phyloP scores from a whole-genome alignment of 2,888 invertebrate genomes.

The Eilema sororculum region DNA sequence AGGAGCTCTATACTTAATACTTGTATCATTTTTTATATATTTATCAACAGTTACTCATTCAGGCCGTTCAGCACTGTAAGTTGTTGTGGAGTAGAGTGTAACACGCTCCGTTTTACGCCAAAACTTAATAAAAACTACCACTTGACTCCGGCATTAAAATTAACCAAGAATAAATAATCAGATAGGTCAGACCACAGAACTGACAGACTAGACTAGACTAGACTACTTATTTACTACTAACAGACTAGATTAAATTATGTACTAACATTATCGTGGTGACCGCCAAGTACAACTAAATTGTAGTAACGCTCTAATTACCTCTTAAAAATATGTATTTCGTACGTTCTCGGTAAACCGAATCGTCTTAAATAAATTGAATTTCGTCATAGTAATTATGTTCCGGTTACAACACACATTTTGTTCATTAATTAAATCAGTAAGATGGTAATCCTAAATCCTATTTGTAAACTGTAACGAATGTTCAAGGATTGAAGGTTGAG shows the following conservation, averaged over 20 bases:
- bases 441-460: conserved; percentile 6
- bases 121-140: background rate
- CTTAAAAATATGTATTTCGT: conserved; percentile 19
- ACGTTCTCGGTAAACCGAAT: conserved; percentile 23
- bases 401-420: conserved; percentile 4
- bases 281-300: conserved; percentile 8
- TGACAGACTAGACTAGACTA: background rate
- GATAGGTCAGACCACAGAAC: too few species aligned
- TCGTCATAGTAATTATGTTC: conserved; percentile 24
- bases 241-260: background rate
- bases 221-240: background rate
- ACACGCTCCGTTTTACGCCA: too few species aligned
- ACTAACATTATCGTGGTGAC: conserved; percentile 2
- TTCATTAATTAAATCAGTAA: background rate
- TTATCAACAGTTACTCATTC: too few species aligned
- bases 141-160: too few species aligned
- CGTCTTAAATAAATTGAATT: conserved; percentile 9
- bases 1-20: too few species aligned
- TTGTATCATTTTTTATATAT: too few species aligned
- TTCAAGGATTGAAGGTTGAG: background rate
- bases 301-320: conserved; percentile 37
- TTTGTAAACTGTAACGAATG: background rate
- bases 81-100: too few species aligned
- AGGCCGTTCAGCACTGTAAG: too few species aligned
- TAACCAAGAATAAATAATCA: too few species aligned